Conservation (phyloP, 2,113 vertebrate species). For the Gymnobelideus leadbeateri region DNA sequence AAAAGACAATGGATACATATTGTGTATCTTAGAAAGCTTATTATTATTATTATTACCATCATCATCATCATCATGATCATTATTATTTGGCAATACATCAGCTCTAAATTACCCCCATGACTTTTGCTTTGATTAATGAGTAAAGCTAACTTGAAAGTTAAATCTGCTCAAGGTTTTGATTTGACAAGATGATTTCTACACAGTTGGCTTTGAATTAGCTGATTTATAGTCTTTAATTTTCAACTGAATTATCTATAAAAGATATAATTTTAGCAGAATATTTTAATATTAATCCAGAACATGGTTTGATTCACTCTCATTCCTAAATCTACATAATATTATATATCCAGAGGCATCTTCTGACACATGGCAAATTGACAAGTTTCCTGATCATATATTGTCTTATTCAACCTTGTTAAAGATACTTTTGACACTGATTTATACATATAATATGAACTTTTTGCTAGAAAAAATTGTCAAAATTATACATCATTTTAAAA, state of each 20-base stretch:
- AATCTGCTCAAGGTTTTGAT: constrained; percentile 56
- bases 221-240: constrained; percentile 51
- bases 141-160: constrained; percentile 38
- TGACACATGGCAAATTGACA: background rate
- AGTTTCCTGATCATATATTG: background rate
- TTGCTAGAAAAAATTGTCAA: background rate
- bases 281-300: constrained; percentile 43
- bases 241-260: constrained; percentile 40
- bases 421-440: background rate
- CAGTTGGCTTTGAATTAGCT: constrained; percentile 36
- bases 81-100: constrained; percentile 45
- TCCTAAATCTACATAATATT: constrained; percentile 11
- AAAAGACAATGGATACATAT: background rate
- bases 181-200: constrained; percentile 21
- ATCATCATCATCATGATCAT: too few species aligned
- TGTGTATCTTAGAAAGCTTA: constrained; percentile 30
- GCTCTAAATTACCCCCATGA: constrained; percentile 22
- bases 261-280: constrained; percentile 38
- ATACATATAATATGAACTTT: background rate
- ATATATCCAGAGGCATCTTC: constrained; percentile 24
- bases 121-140: constrained; percentile 56
- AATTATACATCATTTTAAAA: background rate
- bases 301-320: constrained; percentile 11
- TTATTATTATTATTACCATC: too few species aligned
- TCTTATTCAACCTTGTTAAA: background rate